These are phyloP conservation scores for Mercenaria mercenaria DNA, from an alignment of 1,140 invertebrate genomes.

Conservation along the genomic window DNA sequence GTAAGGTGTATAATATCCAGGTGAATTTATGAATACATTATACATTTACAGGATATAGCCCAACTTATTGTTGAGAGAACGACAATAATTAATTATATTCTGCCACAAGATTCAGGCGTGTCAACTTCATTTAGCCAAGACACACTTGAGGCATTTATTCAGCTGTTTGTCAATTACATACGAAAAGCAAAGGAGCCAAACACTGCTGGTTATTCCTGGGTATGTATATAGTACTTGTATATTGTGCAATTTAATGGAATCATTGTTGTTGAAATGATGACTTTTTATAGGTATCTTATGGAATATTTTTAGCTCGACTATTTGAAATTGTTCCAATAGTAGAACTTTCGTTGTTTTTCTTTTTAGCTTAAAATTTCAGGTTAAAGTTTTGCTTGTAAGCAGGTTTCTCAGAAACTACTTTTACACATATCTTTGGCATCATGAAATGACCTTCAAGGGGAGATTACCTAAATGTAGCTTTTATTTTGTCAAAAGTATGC, in stretches of 20 bases:
- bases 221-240: constrained; percentile 54
- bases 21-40: no score
- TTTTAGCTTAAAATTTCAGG: no score
- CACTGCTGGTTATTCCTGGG: constrained; percentile 86
- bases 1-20: no score
- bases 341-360: no score
- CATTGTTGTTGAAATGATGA: background rate
- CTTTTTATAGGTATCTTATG: background rate
- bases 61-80: constrained; percentile 97
- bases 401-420: no score
- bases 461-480: no score
- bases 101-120: constrained; percentile 87
- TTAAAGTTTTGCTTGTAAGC: no score
- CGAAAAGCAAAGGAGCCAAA: constrained; percentile 89
- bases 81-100: constrained; percentile 93
- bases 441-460: no score
- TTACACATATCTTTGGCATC: no score
- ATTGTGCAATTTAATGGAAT: background rate
- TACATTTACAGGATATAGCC: constrained; percentile 91
- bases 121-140: constrained; percentile 58
- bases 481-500: no score
- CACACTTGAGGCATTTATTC: constrained; percentile 91
- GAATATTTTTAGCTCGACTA: no score
- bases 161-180: constrained; percentile 92
- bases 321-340: no score